Evolutionary conservation across 64 coral and sea anemone genomes (phyloP).

Genomic region (Trachythela sp.): DNA sequence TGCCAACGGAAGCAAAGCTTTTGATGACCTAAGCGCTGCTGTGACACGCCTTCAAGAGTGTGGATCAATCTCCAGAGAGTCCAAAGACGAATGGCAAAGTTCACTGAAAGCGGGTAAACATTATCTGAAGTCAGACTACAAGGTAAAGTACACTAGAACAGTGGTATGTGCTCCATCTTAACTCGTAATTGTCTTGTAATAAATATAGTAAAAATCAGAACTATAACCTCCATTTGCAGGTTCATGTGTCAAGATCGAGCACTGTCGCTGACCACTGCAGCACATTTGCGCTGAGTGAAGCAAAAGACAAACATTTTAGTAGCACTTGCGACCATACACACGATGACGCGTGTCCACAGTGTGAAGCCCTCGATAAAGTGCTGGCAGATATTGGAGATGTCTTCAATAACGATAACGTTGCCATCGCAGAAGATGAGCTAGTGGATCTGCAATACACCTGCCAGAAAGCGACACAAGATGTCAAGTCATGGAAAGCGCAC

Average conservation of each 20-base stretch:
- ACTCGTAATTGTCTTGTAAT: background rate
- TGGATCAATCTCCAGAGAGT: slow-evolving; percentile 11
- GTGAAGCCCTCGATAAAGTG: slow-evolving; percentile 23
- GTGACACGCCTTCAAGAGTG: background rate
- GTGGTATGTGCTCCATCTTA: background rate
- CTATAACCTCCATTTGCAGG: background rate
- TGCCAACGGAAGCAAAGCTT: background rate
- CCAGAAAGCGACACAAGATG: slow-evolving; percentile 45
- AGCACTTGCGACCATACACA: slow-evolving; percentile 32
- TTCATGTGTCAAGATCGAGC: background rate
- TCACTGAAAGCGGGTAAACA: background rate
- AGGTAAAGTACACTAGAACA: background rate
- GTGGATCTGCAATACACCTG: slow-evolving; percentile 35
- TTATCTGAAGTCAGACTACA: slow-evolving; percentile 16
- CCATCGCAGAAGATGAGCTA: slow-evolving; percentile 9
- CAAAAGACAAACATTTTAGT: slow-evolving; percentile 24
- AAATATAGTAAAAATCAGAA: background rate
- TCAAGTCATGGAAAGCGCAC: slow-evolving; percentile 50
- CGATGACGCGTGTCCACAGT: slow-evolving; percentile 31
- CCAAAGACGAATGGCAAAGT: background rate
- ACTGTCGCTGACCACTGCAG: background rate
- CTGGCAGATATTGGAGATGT: slow-evolving; percentile 17
- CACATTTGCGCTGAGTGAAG: background rate
- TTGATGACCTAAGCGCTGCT: background rate
- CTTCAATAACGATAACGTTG: background rate